phyloP scores from a whole-genome alignment of 2,888 invertebrate species.

The Caenorhabditis uteleia region DNA sequence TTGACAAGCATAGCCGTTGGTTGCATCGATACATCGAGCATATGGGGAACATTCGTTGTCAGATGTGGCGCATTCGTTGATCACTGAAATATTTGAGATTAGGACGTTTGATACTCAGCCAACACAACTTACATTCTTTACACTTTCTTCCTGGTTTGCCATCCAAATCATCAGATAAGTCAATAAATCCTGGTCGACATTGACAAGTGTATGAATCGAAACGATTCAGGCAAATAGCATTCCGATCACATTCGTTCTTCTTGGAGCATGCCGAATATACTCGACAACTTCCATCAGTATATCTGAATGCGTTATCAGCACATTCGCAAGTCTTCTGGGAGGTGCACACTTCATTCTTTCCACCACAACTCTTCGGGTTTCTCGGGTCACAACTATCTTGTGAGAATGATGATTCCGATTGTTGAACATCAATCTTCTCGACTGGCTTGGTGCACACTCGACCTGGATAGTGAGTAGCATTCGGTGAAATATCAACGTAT shows the following conservation, averaged over 20 bases:
- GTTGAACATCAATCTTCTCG: constrained; percentile 31
- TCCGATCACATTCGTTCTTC: constrained; percentile 57
- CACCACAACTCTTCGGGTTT: constrained; percentile 52
- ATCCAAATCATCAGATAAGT: constrained; percentile 64
- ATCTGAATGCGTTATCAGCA: constrained; percentile 59
- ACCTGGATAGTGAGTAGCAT: constrained; percentile 68
- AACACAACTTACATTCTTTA: constrained; percentile 63
- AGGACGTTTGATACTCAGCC: not conserved
- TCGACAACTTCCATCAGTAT: constrained; percentile 65
- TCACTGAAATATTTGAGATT: constrained; percentile 51
- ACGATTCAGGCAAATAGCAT: constrained; percentile 67
- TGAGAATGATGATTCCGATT: constrained; percentile 43
- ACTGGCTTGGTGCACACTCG: constrained; percentile 55
- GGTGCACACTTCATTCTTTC: constrained; percentile 61
- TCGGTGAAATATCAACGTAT: constrained; percentile 75
- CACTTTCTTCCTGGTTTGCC: constrained; percentile 64
- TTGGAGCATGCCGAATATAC: constrained; percentile 62
- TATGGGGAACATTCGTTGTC: constrained; percentile 66
- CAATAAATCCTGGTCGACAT: constrained; percentile 65
- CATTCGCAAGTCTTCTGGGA: constrained; percentile 64
- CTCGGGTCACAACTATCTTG: constrained; percentile 55
- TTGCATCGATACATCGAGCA: constrained; percentile 68
- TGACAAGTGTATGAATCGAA: constrained; percentile 68
- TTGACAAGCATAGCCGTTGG: constrained; percentile 66
- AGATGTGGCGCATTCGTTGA: constrained; percentile 69